Base-by-base conservation (phyloP, 1,140 invertebrate species). In the Pogonus chalceus region DNA sequence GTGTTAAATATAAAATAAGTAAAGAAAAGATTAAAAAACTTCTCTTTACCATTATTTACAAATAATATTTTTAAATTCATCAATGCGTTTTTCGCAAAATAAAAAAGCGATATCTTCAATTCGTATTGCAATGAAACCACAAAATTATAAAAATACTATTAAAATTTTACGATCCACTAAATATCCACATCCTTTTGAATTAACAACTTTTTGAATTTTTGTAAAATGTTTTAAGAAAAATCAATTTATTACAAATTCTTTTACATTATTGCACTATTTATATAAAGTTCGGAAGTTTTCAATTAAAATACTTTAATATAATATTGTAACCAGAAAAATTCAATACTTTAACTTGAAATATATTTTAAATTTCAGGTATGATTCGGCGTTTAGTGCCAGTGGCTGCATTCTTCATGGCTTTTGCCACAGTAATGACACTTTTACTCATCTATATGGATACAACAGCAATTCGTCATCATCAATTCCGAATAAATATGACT, bases 401-500 rank as follows among this genome's bases (percentile, higher is more conserved):
- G 4, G 73, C 76, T 20, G 62, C 80, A 55, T 83, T 82, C 71
- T 70, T 82, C 52, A 62, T 83, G 20, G 80, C 80, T 24, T 83
- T 83, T 67, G 78, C 80, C 31, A 79, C 79, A 31, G 80, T 82
- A 12, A 81, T 82, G 74, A 79, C 78, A 20, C 74, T 80, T 57
- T 69, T 82, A 58, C 73, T 82, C 31, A 72, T 82, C 57, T 81
- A 81, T 60, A 82, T 82, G 79, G 79, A 81, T 63, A 81, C 77
- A 62, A 79, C 79, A 82, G 81, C 80, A 16, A 71, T 81, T 59
- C 74, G 78, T 46, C 80, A 81, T 58, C 78, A 82, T 60, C 80
- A 82, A 66, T 83, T 83, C 67, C 75, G 77, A 23, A 64, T 80
- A 37, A 87, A 85, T 67, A 83, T 87, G 79, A 84, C 81, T 43